phyloP scores from a whole-genome alignment of 2,888 invertebrate species.

The Cosmia pyralina region DNA sequence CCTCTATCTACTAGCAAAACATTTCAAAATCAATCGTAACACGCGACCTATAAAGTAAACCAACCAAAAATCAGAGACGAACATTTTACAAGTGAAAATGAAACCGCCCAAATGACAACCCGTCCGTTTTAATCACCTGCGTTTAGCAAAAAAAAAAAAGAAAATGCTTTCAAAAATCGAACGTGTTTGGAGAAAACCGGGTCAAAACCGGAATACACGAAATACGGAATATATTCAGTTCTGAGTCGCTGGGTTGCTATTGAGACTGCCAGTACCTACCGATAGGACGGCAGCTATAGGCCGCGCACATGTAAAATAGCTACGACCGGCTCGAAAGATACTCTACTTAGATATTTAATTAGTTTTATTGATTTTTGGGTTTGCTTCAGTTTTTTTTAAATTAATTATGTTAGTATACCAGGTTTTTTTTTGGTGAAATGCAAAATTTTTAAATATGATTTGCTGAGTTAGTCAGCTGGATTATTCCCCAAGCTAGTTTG shows the following conservation, averaged over 20 bases:
- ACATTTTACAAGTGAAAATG: slow-evolving; percentile 42
- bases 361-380: slow-evolving; percentile 44
- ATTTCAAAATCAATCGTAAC: slow-evolving; percentile 7
- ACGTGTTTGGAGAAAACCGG: slow-evolving; percentile 76
- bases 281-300: slow-evolving; percentile 87
- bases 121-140: slow-evolving; percentile 61
- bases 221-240: slow-evolving; percentile 85
- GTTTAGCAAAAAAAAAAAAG: slow-evolving; percentile 42
- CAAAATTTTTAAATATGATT: neutral
- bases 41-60: neutral
- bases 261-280: slow-evolving; percentile 87
- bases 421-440: neutral
- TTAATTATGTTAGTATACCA: neutral
- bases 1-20: neutral
- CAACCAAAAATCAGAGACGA: slow-evolving; percentile 28
- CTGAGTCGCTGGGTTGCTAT: slow-evolving; percentile 87
- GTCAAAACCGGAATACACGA: slow-evolving; percentile 78
- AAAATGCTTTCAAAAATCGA: slow-evolving; percentile 66
- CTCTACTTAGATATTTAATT: slow-evolving; percentile 75
- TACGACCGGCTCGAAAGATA: slow-evolving; percentile 71
- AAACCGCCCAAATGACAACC: slow-evolving; percentile 52
- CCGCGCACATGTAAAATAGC: slow-evolving; percentile 90
- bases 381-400: neutral
- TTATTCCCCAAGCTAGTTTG: neutral
- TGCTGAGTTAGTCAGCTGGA: too few species aligned